Evolutionary conservation across 2,797 vertebrate genomes (phyloP).

Genomic region (Sebastolobus altivelis): DNA sequence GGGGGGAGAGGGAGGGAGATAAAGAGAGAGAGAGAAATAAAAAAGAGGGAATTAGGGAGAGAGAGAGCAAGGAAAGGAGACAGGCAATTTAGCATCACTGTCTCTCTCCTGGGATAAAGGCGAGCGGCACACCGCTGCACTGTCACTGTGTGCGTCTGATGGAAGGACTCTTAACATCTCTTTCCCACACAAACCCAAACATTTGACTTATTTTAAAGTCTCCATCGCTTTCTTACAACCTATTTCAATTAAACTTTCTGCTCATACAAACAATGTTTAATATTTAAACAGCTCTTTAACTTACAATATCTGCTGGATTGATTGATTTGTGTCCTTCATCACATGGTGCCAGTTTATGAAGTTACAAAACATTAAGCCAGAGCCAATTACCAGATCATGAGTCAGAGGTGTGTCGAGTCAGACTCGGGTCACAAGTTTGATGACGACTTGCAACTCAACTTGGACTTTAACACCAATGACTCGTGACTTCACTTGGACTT

Average conservation of each 20-base stretch:
- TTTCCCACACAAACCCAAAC: slow-evolving; percentile 21
- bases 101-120: slow-evolving; percentile 46
- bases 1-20: background rate
- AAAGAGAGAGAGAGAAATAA: background rate
- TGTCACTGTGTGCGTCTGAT: slow-evolving; percentile 49
- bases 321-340: background rate
- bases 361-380: background rate
- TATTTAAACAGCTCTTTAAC: too few relatives aligned
- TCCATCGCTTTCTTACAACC: too few relatives aligned
- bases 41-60: background rate
- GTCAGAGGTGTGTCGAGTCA: too few relatives aligned
- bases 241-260: background rate
- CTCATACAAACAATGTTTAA: too few relatives aligned
- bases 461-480: too few relatives aligned
- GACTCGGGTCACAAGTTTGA: too few relatives aligned
- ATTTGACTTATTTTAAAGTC: background rate
- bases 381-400: background rate
- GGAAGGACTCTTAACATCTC: slow-evolving; percentile 37
- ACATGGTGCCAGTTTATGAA: background rate
- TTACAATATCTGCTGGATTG: background rate
- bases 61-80: slow-evolving; percentile 31
- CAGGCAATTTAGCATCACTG: slow-evolving; percentile 62
- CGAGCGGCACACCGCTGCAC: slow-evolving; percentile 43
- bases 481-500: too few relatives aligned
- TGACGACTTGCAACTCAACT: too few relatives aligned